phyloP scores from a whole-genome alignment of 2,888 invertebrate species.

The Dasysyrphus tricinctus region DNA sequence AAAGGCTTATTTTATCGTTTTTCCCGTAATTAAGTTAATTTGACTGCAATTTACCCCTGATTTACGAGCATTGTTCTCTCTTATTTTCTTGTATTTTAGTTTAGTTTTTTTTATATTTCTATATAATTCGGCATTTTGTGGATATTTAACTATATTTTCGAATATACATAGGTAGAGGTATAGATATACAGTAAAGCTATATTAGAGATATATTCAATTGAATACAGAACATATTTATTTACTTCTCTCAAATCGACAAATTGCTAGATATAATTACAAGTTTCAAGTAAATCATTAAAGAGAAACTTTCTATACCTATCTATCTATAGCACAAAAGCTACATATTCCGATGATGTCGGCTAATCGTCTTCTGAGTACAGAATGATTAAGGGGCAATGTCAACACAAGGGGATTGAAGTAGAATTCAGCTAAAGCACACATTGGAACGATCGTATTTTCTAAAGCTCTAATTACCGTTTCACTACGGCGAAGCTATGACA shows the following conservation, averaged over 20 bases:
- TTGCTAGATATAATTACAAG: slow-evolving; percentile 53
- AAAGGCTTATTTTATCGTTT: slow-evolving; percentile 10
- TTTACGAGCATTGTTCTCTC: slow-evolving; percentile 37
- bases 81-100: slow-evolving; percentile 11
- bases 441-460: slow-evolving; percentile 35
- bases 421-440: slow-evolving; percentile 16
- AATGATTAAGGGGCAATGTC: slow-evolving; percentile 58
- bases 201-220: slow-evolving; percentile 33
- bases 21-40: slow-evolving; percentile 59
- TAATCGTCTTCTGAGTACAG: slow-evolving; percentile 29
- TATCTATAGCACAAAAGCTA: slow-evolving; percentile 18
- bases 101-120: slow-evolving; percentile 32
- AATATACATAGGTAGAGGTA: not conserved
- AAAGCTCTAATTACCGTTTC: slow-evolving; percentile 68
- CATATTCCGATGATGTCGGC: slow-evolving; percentile 16
- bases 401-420: slow-evolving; percentile 32
- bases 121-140: slow-evolving; percentile 13
- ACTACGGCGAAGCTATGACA: slow-evolving; percentile 30
- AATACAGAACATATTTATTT: no score
- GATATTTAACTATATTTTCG: slow-evolving; percentile 19
- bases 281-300: slow-evolving; percentile 44
- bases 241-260: slow-evolving; percentile 58
- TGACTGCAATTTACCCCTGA: slow-evolving; percentile 52
- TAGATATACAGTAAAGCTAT: not conserved
- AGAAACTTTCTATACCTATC: slow-evolving; percentile 3